Base-by-base conservation (phyloP, 2,888 invertebrate genomes). In the Norana najaformis region DNA sequence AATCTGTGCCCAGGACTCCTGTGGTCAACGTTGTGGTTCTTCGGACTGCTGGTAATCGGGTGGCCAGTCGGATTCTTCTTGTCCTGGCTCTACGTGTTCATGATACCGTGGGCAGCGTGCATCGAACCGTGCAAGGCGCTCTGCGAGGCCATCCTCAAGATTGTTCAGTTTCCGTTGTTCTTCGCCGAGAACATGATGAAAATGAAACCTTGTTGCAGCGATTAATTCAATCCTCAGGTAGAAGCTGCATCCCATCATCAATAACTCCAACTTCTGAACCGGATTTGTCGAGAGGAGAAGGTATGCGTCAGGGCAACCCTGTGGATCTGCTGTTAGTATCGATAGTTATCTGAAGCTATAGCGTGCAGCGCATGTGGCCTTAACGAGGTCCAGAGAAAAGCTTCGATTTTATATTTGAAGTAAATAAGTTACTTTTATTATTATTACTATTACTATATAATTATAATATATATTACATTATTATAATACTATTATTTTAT, bases 1-100 rank as follows among this genome's bases (percentile, higher is more conserved):
- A 89, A 89, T 36, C 83, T 91, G 18, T 91, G 91, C 23, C 91
- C 92, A 13, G 92, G 92, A 23, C 83, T 93, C 8, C 47, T 93
- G 47, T 94, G 93, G 93, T 90, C 93, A 82, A 92, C 94, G 88
- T 88, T 94, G 34, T 94, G 94, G 94, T 92, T 93, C 53, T 90
- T 93, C 8, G 90, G 92, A 30, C 91, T 94, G 34, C 92, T 93
- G 38, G 90, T 92, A 83, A 89, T 94, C 47, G 94, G 92, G 30
- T 93, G 93, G 92, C 93, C 94, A 4, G 90, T 94, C 5, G 93
- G 92, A 0, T 93, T 93, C 90, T 91, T 93, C 90, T 91, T 93
- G 88, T 92, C 92, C 83, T 92, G 92, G 91, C 91, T 93, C 85
- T 94, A 94, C 91, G 92, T 94, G 36, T 90, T 94, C 18, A 89